Percentiles rank a stretch among this genome's conserved stretches.
Evolutionary conservation across 2,797 vertebrate species (phyloP).

Genomic region (Sitta carolinensis): DNA sequence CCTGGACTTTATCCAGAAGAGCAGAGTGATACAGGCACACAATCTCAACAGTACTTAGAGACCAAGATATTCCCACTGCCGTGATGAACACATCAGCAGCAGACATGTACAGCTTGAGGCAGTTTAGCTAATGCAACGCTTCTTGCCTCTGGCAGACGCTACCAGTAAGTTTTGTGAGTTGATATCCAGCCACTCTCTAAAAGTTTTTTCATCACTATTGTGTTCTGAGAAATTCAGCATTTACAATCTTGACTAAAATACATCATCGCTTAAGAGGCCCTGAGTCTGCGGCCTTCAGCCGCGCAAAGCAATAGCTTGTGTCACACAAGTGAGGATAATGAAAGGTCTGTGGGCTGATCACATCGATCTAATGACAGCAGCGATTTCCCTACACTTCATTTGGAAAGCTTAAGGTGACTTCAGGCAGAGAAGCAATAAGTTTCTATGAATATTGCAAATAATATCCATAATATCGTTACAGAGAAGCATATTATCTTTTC

Average conservation of each 20-base stretch:
- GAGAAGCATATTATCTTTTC: neutral
- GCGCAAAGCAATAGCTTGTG: neutral
- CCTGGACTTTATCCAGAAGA: neutral
- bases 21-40: rapidly evolving
- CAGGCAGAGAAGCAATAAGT: neutral
- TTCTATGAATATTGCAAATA: neutral
- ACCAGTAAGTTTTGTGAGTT: neutral
- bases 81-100: neutral
- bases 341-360: neutral
- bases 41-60: neutral
- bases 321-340: neutral
- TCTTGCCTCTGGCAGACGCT: neutral
- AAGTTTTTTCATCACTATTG: neutral
- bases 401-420: neutral
- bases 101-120: neutral
- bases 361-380: neutral
- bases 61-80: neutral
- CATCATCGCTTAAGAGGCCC: neutral
- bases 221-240: neutral
- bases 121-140: neutral
- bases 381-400: neutral
- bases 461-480: neutral
- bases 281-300: neutral
- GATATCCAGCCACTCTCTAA: neutral
- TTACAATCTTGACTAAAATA: neutral